Conservation (phyloP, 37 sponge, comb jelly and placozoan genomes). For the Axinella damicornis region DNA sequence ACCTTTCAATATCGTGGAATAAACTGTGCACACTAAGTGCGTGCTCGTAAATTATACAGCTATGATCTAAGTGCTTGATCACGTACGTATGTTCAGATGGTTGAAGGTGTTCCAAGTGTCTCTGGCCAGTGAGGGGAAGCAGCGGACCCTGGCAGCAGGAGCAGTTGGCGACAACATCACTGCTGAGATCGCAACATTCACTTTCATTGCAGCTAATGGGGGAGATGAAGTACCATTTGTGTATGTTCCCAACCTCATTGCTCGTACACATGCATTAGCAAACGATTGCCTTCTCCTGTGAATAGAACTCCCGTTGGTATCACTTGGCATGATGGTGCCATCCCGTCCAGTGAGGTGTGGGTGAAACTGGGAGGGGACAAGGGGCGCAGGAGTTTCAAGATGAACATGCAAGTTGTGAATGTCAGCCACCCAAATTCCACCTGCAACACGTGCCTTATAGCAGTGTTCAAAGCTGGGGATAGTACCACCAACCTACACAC, state of each 20-base stretch:
- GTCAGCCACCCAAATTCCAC: slow-evolving; percentile 42
- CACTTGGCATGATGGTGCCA: slow-evolving; percentile 55
- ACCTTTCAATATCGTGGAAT: slow-evolving; percentile 36
- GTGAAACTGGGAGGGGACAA: slow-evolving; percentile 44
- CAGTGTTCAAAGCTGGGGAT: slow-evolving; percentile 44
- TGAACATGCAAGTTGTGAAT: slow-evolving; percentile 38
- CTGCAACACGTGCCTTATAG: slow-evolving; percentile 11
- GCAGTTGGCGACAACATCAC: not conserved
- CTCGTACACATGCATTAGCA: not conserved
- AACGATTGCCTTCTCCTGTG: not conserved
- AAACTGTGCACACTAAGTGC: slow-evolving; percentile 21
- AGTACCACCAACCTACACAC: slow-evolving; percentile 34
- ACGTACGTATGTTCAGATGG: slow-evolving; percentile 47
- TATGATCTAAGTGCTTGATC: not conserved
- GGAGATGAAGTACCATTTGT: slow-evolving; percentile 39
- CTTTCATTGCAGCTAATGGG: not conserved
- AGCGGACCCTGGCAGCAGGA: not conserved
- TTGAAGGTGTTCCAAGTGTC: slow-evolving; percentile 10
- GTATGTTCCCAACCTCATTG: slow-evolving; percentile 22
- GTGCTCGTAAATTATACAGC: not conserved
- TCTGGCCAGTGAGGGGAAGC: slow-evolving; percentile 39
- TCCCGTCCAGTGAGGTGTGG: slow-evolving; percentile 44
- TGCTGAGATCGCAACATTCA: slow-evolving; percentile 36
- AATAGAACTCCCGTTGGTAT: slow-evolving; percentile 6
- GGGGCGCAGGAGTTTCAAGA: slow-evolving; percentile 40